These are phyloP conservation scores for Diacarnus erythraeanus DNA, from an alignment of 37 sponge, comb jelly and placozoan genomes.

Conservation along the genomic window DNA sequence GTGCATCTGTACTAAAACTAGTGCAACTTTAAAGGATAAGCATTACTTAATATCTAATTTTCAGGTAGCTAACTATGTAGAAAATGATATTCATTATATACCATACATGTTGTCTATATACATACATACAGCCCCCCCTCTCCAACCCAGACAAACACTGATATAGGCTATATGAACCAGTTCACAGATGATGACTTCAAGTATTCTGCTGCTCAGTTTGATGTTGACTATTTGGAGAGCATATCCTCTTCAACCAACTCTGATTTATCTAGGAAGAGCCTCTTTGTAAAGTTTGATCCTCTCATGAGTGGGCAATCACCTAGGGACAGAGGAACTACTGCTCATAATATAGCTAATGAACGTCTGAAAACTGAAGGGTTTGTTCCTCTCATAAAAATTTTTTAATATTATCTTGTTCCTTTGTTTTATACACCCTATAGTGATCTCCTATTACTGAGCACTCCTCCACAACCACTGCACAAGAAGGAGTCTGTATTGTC, in stretches of 20 bases:
- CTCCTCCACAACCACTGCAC: neutral
- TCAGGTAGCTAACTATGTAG: neutral
- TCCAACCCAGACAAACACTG: neutral
- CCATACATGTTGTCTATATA: neutral
- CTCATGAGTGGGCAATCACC: conserved; percentile 52
- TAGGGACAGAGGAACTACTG: neutral
- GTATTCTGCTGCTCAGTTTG: conserved; percentile 44
- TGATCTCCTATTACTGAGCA: neutral
- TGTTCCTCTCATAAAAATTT: neutral
- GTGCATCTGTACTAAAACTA: too few species aligned
- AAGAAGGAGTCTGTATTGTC: neutral
- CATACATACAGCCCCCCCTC: neutral
- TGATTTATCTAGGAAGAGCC: conserved; percentile 71
- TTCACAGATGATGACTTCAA: conserved; percentile 69
- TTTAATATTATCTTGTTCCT: neutral
- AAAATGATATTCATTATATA: neutral
- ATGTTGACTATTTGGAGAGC: conserved; percentile 64
- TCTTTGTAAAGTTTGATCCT: conserved; percentile 89
- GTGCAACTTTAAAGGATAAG: too few species aligned
- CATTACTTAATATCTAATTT: too few species aligned
- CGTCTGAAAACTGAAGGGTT: conserved; percentile 3
- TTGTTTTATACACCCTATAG: neutral
- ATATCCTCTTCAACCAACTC: neutral
- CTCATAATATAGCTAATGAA: neutral
- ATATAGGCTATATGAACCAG: neutral